phyloP scores from a whole-genome alignment of 2,113 vertebrate genomes.

The Leptobrachium leishanense region DNA sequence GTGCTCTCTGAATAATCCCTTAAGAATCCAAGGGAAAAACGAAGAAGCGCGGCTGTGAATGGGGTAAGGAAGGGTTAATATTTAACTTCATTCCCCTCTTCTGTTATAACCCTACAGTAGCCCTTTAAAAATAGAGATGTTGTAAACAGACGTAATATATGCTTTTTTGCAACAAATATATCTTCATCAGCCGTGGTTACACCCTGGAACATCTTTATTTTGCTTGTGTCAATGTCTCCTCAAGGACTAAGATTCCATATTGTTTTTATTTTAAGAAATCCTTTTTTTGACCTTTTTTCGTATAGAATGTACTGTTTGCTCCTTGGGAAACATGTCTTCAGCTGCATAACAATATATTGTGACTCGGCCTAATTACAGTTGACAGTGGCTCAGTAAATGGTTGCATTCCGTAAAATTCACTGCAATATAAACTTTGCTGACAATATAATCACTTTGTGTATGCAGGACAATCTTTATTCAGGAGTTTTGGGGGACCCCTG shows the following conservation, averaged over 20 bases:
- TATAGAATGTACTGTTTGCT: neutral
- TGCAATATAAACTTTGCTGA: neutral
- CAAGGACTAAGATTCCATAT: neutral
- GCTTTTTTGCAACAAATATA: slow-evolving; percentile 12
- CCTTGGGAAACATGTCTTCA: slow-evolving; percentile 7
- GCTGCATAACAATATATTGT: neutral
- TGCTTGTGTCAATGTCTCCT: neutral
- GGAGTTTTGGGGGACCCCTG: too few relatives aligned
- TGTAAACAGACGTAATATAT: slow-evolving; percentile 7
- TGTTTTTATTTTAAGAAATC: neutral
- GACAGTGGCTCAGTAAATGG: neutral
- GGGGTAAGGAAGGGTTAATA: too few relatives aligned
- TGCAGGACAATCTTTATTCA: neutral
- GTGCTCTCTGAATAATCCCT: too few relatives aligned
- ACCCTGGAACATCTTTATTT: neutral
- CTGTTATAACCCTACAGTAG: too few relatives aligned
- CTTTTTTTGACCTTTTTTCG: neutral
- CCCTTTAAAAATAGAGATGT: slow-evolving; percentile 16
- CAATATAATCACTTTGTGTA: neutral
- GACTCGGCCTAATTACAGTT: neutral
- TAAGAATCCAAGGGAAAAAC: too few relatives aligned
- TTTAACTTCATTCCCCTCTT: too few relatives aligned
- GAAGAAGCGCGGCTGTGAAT: too few relatives aligned
- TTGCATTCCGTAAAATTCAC: neutral
- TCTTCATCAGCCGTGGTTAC: slow-evolving; percentile 20